Evolutionary conservation across 2,113 vertebrate species (phyloP).

Genomic region (Anser brachyrhynchus): DNA sequence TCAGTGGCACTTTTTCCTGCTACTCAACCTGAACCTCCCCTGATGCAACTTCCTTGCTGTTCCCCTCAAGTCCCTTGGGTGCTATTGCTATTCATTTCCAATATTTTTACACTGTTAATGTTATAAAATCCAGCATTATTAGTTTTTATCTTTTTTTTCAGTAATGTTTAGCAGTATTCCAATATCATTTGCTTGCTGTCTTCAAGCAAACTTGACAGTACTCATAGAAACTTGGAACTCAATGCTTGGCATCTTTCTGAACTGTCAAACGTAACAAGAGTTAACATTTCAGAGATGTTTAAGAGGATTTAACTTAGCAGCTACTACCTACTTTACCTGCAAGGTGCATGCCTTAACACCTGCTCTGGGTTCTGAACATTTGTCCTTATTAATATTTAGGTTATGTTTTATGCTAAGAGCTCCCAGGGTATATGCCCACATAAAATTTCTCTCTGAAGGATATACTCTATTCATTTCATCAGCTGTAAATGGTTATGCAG

Average conservation of each 20-base stretch:
- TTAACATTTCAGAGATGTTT: background rate
- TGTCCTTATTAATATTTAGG: slow-evolving; percentile 23
- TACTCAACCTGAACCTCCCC: background rate
- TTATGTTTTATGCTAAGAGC: background rate
- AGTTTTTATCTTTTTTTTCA: background rate
- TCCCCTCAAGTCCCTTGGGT: background rate
- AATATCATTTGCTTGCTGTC: background rate
- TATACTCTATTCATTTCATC: background rate
- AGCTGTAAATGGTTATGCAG: background rate
- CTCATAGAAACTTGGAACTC: background rate
- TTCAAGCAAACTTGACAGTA: background rate
- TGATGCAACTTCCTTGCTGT: background rate
- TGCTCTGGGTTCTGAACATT: background rate
- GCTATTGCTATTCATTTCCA: background rate
- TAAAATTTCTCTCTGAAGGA: background rate
- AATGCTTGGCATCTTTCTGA: background rate
- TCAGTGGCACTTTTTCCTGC: background rate
- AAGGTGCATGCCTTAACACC: background rate
- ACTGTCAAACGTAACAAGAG: background rate
- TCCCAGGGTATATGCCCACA: background rate
- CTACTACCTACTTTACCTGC: background rate
- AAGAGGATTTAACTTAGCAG: background rate
- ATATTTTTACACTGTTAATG: background rate
- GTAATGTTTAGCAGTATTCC: background rate
- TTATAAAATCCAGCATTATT: background rate